Evolutionary conservation across 2,797 vertebrate genomes (phyloP), one percentile per base, ranked within the genome.

Genomic region (Chiloscyllium punctatum): DNA sequence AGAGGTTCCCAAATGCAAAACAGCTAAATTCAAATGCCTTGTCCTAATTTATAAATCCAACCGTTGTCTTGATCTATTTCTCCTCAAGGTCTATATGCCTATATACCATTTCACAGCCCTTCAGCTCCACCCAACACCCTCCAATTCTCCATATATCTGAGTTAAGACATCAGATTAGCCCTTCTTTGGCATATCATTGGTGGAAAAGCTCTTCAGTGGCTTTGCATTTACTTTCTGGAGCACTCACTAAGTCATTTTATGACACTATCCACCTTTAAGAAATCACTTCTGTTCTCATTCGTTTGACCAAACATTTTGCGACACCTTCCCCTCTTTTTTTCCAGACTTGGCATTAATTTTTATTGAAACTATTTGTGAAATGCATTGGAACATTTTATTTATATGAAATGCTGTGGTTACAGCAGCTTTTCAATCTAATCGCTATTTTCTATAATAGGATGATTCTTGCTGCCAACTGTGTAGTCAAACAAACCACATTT

Each of bases 401-500:
- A 57, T 53, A 57, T 57, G 51, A 88, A 88, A 57, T 88, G 27
- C 27, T 88, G 51, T 88, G 7, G 51, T 88, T 57, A 11, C 8
- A 57, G 51, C 27, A 57, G 25, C 25, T 33, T 88, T 30, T 33
- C 9, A 88, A 53, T 13, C 4, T 11, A 88, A 57, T 57, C 51
- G 25, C 48, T 88, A 57, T 27, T 88, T 57, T 88, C 51, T 33
- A 9, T 57, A 57, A 88, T 88, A 57, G 48, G 13, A 88, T 33
- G 51, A 84, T 84, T 4, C 53, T 88, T 84, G 82, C 82, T 84
- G 82, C 42, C 79, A 84, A 84, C 79, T 87, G 25, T 87, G 86
- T 57, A 16, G 86, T 57, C 86, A 8, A 88, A 88, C 86, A 88
- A 88, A 88, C 30, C 51, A 57, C 86, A 57, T 57, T 57, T 88